These are phyloP conservation scores for Paradoxurus hermaphroditus DNA, from an alignment of 2,113 vertebrate species.

Conservation along the genomic window DNA sequence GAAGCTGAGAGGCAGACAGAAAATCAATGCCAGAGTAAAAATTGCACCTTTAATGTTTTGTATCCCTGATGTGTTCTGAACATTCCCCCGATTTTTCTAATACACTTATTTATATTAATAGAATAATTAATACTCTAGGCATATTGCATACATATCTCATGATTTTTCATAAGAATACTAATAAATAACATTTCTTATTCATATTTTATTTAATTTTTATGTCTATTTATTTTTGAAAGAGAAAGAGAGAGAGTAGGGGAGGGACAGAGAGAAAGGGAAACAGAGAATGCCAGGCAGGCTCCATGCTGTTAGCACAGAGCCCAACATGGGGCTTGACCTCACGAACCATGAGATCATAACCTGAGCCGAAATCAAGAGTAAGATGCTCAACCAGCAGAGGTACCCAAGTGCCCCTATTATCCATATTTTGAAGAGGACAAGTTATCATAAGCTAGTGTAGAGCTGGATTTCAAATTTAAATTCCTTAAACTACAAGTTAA, in stretches of 20 bases:
- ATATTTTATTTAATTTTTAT: background rate
- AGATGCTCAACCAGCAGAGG: no score
- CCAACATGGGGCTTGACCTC: no score
- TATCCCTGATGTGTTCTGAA: background rate
- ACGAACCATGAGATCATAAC: no score
- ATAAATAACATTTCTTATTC: background rate
- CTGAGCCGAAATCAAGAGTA: no score
- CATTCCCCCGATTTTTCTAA: background rate
- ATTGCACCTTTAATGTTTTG: background rate
- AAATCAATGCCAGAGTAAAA: slow-evolving; percentile 20
- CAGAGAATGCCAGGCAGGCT: no score
- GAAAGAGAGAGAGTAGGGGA: no score
- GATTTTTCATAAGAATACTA: background rate
- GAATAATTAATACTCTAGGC: background rate
- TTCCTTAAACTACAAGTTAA: background rate
- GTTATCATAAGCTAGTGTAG: background rate
- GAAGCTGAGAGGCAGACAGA: background rate
- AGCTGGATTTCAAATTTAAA: background rate
- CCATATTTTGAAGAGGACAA: background rate
- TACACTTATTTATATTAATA: background rate
- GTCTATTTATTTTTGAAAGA: no score
- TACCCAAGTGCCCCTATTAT: background rate
- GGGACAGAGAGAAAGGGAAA: no score
- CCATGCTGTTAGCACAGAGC: no score
- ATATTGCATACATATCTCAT: background rate